Base-by-base conservation (phyloP, 2,797 vertebrate genomes). In the Myripristis jacobus region DNA sequence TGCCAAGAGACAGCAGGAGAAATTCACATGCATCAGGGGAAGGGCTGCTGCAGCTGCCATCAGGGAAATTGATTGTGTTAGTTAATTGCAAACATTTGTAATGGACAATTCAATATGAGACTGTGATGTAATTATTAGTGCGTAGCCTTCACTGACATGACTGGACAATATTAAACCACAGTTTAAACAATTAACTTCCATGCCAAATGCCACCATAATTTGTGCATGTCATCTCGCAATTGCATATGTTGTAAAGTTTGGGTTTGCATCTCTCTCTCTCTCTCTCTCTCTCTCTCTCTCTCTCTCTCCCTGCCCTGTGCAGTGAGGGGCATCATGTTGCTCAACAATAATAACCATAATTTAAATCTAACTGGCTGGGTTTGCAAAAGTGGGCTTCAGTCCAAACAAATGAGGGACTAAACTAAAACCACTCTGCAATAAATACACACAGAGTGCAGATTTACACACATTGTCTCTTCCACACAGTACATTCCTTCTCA, bases 311-410 rank as follows among this genome's bases (percentile, higher is more conserved):
- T 51, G 29, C 34, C 12, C 34, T 36, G 8, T 9, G 25, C 57
- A 75, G 43, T 66, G 25, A 80, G 6, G 74, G 59, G 70, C 68
- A 79, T 56, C 51, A 41, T 25, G 61, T 27, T 70, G 63, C 24
- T 70, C 56, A 13, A 58, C 56, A 13, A 58, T 70, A 83, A 88
- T 36, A 41, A 21, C n/a, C 41, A 31, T 34, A 71, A 77, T 84
- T 76, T 77, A 73, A 77, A 67, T 19, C 57, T 21, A 60, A 44
- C 71, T 73, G 69, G 31, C n/a, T 56, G 63, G 56, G 56, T 77
- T 73, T 70, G 31, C 61, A 67, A 29, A 21, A 11, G 7, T 0
- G 4, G 21, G 36, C 60, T 41, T 15, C 13, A 41, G 13, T 25
- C 25, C 25, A 8, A 12, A 29, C 3, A 50, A 50, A 4, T 12